These are phyloP conservation scores for Phataginus tricuspis DNA, from an alignment of 2,797 vertebrate genomes.

Conservation along the genomic window DNA sequence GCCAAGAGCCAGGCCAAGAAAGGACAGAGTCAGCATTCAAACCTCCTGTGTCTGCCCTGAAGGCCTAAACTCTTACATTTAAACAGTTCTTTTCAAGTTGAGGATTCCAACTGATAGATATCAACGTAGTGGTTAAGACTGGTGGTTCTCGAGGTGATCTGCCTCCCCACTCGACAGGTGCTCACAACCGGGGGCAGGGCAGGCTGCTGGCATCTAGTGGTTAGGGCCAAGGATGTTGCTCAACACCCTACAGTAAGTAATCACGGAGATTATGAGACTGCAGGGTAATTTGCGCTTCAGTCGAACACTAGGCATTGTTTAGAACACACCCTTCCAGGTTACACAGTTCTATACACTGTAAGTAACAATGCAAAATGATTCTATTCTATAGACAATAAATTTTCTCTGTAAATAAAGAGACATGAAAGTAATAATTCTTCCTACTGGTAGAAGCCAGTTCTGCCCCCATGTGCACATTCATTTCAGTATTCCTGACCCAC, in stretches of 20 bases:
- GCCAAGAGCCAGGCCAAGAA: neutral
- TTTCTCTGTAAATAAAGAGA: neutral
- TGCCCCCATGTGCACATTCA: neutral
- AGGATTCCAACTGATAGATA: neutral
- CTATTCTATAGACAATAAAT: neutral
- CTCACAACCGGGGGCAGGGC: neutral
- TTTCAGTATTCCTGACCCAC: neutral
- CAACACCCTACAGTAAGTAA: too few species aligned
- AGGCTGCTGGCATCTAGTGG: neutral
- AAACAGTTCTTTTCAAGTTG: neutral
- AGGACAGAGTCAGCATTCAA: neutral
- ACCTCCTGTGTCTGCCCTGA: neutral
- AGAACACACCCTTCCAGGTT: neutral
- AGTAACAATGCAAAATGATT: neutral
- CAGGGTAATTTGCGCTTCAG: neutral
- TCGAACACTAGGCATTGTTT: neutral
- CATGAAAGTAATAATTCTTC: neutral
- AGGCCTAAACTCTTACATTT: neutral
- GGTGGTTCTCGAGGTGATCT: neutral
- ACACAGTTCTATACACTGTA: neutral
- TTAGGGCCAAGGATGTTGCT: neutral
- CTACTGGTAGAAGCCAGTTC: neutral
- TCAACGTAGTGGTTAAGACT: neutral
- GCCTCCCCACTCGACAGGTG: neutral
- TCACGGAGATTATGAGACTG: neutral